Evolutionary conservation across 2,888 invertebrate species (phyloP).

Genomic region (Bhutanitis thaidina): DNA sequence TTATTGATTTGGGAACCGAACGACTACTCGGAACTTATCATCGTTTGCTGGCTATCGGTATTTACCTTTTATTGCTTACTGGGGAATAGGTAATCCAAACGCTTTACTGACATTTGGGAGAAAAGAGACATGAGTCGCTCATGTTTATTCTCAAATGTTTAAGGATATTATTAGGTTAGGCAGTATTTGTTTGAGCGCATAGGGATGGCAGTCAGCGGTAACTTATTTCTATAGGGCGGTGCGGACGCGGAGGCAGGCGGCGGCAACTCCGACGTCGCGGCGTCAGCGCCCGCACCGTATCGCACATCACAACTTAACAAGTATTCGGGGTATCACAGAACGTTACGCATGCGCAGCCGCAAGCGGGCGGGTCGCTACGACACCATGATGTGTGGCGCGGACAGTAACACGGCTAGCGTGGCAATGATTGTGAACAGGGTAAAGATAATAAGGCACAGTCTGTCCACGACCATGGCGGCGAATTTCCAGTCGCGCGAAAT

Average conservation of each 20-base stretch:
- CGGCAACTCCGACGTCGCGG: slow-evolving; percentile 65
- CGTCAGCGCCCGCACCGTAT: slow-evolving; percentile 67
- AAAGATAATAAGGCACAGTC: slow-evolving; percentile 99
- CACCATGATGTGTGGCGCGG: slow-evolving; percentile 97
- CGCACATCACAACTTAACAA: slow-evolving; percentile 83
- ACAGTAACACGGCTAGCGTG: slow-evolving; percentile 97
- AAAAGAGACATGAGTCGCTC: slow-evolving; percentile 48
- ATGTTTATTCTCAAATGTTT: slow-evolving; percentile 43
- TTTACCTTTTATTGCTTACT: slow-evolving; percentile 12
- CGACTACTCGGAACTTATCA: slow-evolving; percentile 42
- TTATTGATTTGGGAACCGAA: slow-evolving; percentile 37
- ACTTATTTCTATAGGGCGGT: slow-evolving; percentile 72
- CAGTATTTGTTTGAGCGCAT: slow-evolving; percentile 64
- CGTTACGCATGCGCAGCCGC: slow-evolving; percentile 74
- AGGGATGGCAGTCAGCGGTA: slow-evolving; percentile 70
- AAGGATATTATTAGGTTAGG: slow-evolving; percentile 56
- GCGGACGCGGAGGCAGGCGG: slow-evolving; percentile 68
- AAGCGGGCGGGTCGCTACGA: slow-evolving; percentile 85
- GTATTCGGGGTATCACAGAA: slow-evolving; percentile 86
- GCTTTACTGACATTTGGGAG: slow-evolving; percentile 43
- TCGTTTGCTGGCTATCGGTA: slow-evolving; percentile 35
- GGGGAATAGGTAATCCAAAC: slow-evolving; percentile 19
- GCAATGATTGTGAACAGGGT: slow-evolving; percentile 98
- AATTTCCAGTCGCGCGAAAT: slow-evolving; percentile 99
- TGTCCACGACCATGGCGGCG: slow-evolving; percentile 99